Percentiles rank a stretch among this genome's conserved stretches.
Evolutionary conservation across 2,113 vertebrate species (phyloP).

Genomic region (Pyxicephalus adspersus): DNA sequence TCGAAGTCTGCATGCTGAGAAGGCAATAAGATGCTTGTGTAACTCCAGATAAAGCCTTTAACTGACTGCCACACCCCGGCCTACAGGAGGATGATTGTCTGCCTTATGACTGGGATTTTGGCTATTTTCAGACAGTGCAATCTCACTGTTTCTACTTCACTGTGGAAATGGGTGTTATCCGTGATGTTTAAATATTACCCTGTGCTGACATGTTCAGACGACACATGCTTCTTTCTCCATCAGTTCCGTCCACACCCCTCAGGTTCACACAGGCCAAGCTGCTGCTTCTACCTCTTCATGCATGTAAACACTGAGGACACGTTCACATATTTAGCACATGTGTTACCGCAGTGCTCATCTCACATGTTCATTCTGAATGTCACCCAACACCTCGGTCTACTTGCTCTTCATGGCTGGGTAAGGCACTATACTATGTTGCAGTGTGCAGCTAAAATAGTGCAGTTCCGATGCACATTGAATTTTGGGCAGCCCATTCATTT

Average conservation of each 20-base stretch:
- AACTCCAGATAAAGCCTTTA: background rate
- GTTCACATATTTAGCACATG: too few relatives aligned
- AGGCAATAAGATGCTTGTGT: background rate
- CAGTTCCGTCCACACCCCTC: background rate
- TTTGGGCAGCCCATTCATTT: too few relatives aligned
- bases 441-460: too few relatives aligned
- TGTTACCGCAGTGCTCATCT: too few relatives aligned
- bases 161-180: slow-evolving; percentile 18
- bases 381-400: too few relatives aligned
- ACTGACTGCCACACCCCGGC: background rate
- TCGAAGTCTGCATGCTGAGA: background rate
- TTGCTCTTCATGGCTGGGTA: too few relatives aligned
- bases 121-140: background rate
- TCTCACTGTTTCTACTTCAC: background rate
- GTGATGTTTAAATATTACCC: background rate
- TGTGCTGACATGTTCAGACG: slow-evolving; percentile 19
- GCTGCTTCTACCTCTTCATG: background rate
- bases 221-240: background rate
- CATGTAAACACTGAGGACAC: too few relatives aligned
- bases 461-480: too few relatives aligned
- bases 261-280: background rate
- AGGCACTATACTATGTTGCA: too few relatives aligned
- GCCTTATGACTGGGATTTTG: background rate
- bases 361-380: too few relatives aligned
- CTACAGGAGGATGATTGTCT: background rate